Evolutionary conservation across 2,888 invertebrate genomes (phyloP).

Genomic region (Hypselothyrea guttata): DNA sequence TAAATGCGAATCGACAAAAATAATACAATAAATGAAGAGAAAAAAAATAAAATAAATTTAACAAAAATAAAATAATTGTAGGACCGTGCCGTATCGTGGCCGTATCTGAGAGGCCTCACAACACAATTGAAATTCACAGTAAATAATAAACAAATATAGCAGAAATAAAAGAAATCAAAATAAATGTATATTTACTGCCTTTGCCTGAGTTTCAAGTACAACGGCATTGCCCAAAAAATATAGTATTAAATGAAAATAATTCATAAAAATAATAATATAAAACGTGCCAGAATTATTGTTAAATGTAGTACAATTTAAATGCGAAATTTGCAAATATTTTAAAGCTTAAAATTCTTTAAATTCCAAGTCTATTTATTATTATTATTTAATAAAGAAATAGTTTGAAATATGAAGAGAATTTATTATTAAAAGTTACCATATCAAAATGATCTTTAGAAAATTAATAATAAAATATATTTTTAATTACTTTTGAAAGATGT

Average conservation of each 20-base stretch:
- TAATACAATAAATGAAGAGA: no score
- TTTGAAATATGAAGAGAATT: no score
- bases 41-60: no score
- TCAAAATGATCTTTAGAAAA: no score
- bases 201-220: constrained; percentile 46
- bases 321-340: not conserved
- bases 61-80: constrained; percentile 57
- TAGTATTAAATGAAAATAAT: constrained; percentile 3
- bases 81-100: constrained; percentile 41
- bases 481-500: no score
- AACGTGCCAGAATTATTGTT: not conserved
- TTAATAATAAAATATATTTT: no score
- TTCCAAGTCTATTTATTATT: no score
- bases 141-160: constrained; percentile 33
- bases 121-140: constrained; percentile 50
- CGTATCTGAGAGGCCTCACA: constrained; percentile 1
- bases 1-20: constrained; percentile 55
- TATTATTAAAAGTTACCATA: no score
- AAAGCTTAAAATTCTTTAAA: no score
- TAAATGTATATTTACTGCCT: constrained; percentile 16
- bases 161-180: constrained; percentile 22
- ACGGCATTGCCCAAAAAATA: constrained; percentile 43
- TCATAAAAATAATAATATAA: constrained; percentile 17
- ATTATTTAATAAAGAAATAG: no score
- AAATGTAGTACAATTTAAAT: not conserved